Evolutionary conservation across 2,113 vertebrate species (phyloP), one percentile per base, ranked within the genome.

Genomic region (Herpetotheres cachinnans): DNA sequence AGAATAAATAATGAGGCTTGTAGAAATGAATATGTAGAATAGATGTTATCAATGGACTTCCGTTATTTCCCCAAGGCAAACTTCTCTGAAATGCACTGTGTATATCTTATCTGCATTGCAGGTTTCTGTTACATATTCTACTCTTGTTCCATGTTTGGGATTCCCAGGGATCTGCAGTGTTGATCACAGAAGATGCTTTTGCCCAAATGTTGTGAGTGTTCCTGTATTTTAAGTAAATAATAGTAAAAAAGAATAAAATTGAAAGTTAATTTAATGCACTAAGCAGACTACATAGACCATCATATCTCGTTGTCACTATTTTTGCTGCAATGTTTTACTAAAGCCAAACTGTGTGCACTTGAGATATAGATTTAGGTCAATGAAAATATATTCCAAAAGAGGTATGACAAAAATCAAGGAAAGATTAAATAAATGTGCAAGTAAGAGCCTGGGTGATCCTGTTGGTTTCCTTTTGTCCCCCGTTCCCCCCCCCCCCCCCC

Each of bases 321-420:
- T 40, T 63, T 49, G 11, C 30, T 84, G 16, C 11, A 46, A 2
- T 52, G 21, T 58, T 90, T 87, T 90, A 25, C 32, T 74, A 22
- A 82, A 71, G 46, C 20, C 7, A 7, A 40, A 58, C 18, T 6
- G 21, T 0, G 0, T 70, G 18, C 27, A 30, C 10, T 61, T 76
- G 49, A 69, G 27, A 27, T 36, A n/a, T 1, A 80, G n/a, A 54
- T 67, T 25, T 82, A 87, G 32, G 26, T n/a, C 22, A 67, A 10
- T 25, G 56, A 54, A 84, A 87, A 61, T 50, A 8, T 61, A 18
- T 55, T 77, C 4, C 13, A 49, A 50, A 72, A 44, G 6, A 77
- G 9, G 4, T 80, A 38, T 27, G 44, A 36, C 12, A 67, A 59
- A 82, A 47, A 13, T 0, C 13, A 79, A 66, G 15, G 29, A 38